Base-by-base conservation (phyloP, 1,140 invertebrate genomes). In the Hyposmocoma kahamanoa region DNA sequence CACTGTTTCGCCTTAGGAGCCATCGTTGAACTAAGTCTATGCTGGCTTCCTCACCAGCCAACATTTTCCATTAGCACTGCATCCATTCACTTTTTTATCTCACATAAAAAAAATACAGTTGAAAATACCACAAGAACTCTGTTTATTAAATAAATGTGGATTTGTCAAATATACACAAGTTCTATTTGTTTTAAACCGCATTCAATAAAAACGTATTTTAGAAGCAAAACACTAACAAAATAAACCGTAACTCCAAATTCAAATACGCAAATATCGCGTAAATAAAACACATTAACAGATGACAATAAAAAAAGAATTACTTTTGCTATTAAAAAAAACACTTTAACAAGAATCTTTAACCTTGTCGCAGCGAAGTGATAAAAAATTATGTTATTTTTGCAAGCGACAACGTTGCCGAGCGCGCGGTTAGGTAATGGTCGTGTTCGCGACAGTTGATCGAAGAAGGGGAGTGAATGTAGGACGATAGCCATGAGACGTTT, bases 21-120 rank as follows among this genome's bases (percentile, higher is more conserved):
- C 80, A 84, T 59, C 69, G 50, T 56, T 84, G 74, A 53, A 84
- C 80, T 56, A 84, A 54, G 42, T 84, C 80, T 45, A 84, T 77
- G 67, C 76, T 79, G 62, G 73, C 61, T 58, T 83, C 79, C 53
- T 84, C 68, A 53, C 74, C 64, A 63, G 76, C 77, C 65, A 84
- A 68, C 77, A 81, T 84, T 49, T 66, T 74, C 58, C 28, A 62
- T 62, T 56, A 43, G 74, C 80, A 80, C 64, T 22, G 38, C 39
- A 53, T 60, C 58, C 53, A 38, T 46, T 47, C 38, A 61, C 52
- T 60, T n/a, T n/a, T n/a, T n/a, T n/a, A n/a, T n/a, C n/a, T n/a
- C n/a, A n/a, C n/a, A n/a, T n/a, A n/a, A n/a, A n/a, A n/a, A n/a
- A n/a, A n/a, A n/a, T n/a, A n/a, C n/a, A n/a, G n/a, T n/a, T n/a